Evolutionary conservation across 2,888 invertebrate species (phyloP).

Genomic region (Zootermopsis nevadensis): DNA sequence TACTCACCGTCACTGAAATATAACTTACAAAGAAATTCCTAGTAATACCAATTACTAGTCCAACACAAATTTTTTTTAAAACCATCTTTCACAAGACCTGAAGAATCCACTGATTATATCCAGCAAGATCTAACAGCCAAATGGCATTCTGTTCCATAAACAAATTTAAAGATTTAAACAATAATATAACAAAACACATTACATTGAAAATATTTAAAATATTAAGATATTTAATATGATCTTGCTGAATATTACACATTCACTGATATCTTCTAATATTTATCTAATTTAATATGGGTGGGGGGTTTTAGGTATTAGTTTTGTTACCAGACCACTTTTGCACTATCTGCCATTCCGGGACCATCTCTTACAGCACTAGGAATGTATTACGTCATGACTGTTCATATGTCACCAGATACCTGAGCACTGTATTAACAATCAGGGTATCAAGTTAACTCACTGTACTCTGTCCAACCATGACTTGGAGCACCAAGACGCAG

Average conservation of each 20-base stretch:
- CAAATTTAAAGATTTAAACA: background rate
- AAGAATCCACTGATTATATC: background rate
- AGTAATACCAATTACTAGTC: background rate
- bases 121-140: background rate
- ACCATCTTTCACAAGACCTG: background rate
- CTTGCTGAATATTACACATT: no score
- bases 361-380: conserved; percentile 14
- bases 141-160: background rate
- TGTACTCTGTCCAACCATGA: conserved; percentile 65
- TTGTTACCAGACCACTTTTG: background rate
- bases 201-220: no score
- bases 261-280: no score
- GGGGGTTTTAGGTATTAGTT: background rate
- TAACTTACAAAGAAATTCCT: background rate
- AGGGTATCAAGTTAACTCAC: conserved; percentile 62
- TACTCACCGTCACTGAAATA: background rate
- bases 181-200: background rate
- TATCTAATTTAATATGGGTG: no score
- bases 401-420: background rate
- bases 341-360: background rate
- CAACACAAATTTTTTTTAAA: background rate
- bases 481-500: conserved; percentile 64
- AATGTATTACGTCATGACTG: background rate
- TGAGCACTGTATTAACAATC: background rate
- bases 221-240: no score